Base-by-base conservation (phyloP, 1,140 invertebrate genomes). In the Cydia splendana region DNA sequence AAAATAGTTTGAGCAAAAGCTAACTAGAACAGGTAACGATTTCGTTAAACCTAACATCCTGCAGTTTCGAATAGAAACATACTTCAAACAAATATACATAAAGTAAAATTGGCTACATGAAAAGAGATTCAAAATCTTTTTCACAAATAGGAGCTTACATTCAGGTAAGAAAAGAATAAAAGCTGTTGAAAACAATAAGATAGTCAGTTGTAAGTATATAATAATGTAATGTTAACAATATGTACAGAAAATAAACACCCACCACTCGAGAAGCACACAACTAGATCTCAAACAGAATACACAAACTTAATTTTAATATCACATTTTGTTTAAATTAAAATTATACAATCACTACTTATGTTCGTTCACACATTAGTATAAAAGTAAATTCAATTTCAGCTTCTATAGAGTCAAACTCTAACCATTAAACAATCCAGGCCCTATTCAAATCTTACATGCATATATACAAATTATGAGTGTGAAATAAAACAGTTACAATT, bases 231-330 rank as follows among this genome's bases (percentile, higher is more conserved):
- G 53, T 24, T 62, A 53, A 62, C 7, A 62, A n/a, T 62, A 62
- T 62, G 4, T 24, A 62, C 18, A 62, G 20, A n/a, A 10, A 24
- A 62, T 18, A 18, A 57, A 57, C n/a, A 57, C n/a, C 20, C 57
- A 62, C n/a, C 7, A 24, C 18, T 62, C 10, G 20, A 62, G 57
- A 62, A 62, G 53, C 18, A 62, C 6, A 53, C 51, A n/a, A 1
- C 51, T 18, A 48, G 45, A 20, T 62, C 20, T n/a, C 57, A 62
- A 62, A 69, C 75, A 53, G 74, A 76, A 73, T 62, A 76, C 77
- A 77, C 62, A 67, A 79, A 81, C 82, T 85, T 86, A 85, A 81
- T 73, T 80, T 81, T 87, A 87, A 83, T 86, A 86, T 86, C 85
- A 86, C 85, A 87, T 82, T 83, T 85, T 80, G 45, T 82, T 81